phyloP scores from a whole-genome alignment of 2,113 vertebrate species.

The Chloebia gouldiae region DNA sequence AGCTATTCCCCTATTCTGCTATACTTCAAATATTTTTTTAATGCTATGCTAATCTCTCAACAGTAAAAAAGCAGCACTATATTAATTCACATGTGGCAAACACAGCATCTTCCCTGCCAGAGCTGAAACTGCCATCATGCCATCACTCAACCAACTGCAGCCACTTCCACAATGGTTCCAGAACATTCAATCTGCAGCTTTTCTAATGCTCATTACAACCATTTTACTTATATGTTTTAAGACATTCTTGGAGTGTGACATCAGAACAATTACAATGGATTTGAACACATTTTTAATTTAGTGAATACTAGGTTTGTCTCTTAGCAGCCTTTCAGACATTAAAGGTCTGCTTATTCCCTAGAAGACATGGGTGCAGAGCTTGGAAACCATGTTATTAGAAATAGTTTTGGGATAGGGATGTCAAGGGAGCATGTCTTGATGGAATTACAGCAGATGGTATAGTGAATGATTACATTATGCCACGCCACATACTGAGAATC shows the following conservation, averaged over 20 bases:
- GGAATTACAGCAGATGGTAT: not conserved
- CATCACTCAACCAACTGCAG: constrained; percentile 24
- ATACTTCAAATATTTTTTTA: constrained; percentile 7
- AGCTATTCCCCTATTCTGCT: not conserved
- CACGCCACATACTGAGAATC: not conserved
- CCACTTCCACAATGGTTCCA: not conserved
- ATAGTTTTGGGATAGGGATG: not conserved
- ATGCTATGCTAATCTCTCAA: not conserved
- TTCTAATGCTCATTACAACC: constrained; percentile 16
- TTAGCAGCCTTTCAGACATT: rapidly evolving
- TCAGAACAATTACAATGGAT: not conserved
- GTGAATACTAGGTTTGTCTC: not conserved
- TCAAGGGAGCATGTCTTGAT: not conserved
- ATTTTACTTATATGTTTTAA: constrained; percentile 8
- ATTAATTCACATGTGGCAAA: constrained; percentile 55
- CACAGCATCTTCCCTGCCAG: constrained; percentile 2
- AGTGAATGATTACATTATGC: not conserved
- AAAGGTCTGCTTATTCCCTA: not conserved
- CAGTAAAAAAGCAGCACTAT: constrained; percentile 33
- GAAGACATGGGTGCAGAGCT: not conserved
- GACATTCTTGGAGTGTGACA: not conserved
- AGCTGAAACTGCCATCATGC: constrained; percentile 14
- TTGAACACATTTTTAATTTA: not conserved
- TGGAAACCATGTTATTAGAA: not conserved
- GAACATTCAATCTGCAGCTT: constrained; percentile 23